phyloP scores from a whole-genome alignment of 2,113 vertebrate genomes.

The Scomber scombrus region DNA sequence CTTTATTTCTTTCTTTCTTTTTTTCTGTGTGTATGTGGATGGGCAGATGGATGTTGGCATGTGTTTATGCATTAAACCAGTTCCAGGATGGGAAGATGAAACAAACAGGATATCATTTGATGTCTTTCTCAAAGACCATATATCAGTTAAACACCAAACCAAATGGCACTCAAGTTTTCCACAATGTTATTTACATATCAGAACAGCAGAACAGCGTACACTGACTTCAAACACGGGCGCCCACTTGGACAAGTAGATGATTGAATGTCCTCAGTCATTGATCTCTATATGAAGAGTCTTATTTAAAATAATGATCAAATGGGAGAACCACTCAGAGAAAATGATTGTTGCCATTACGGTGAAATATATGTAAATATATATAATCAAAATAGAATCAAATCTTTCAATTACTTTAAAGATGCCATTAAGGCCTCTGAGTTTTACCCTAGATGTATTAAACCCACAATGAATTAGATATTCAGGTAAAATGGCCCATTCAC shows the following conservation, averaged over 20 bases:
- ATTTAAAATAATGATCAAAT: conserved; percentile 47
- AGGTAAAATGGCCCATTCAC: neutral
- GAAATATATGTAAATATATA: conserved; percentile 28
- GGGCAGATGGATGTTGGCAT: conserved; percentile 13
- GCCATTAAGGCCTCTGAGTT: neutral
- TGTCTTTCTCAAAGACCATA: conserved; percentile 57
- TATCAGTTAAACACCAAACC: conserved; percentile 70
- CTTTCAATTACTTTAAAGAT: conserved; percentile 5
- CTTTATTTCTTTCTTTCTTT: neutral
- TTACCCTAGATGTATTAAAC: neutral
- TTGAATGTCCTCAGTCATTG: conserved; percentile 43
- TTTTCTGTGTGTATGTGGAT: conserved; percentile 6
- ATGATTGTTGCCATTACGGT: conserved; percentile 10
- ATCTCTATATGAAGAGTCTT: conserved; percentile 27
- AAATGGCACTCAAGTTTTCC: conserved; percentile 59
- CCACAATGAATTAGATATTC: neutral
- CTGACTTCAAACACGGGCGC: conserved; percentile 69
- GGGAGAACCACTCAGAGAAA: conserved; percentile 9
- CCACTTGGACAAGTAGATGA: conserved; percentile 45
- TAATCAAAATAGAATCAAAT: conserved; percentile 10
- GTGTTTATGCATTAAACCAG: conserved; percentile 44
- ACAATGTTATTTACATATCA: conserved; percentile 65
- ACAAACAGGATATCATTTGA: conserved; percentile 59
- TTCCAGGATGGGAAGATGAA: conserved; percentile 67
- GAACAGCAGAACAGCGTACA: conserved; percentile 27